Base-by-base conservation (phyloP, 2,888 invertebrate genomes). In the Drosophila imparisetae region DNA sequence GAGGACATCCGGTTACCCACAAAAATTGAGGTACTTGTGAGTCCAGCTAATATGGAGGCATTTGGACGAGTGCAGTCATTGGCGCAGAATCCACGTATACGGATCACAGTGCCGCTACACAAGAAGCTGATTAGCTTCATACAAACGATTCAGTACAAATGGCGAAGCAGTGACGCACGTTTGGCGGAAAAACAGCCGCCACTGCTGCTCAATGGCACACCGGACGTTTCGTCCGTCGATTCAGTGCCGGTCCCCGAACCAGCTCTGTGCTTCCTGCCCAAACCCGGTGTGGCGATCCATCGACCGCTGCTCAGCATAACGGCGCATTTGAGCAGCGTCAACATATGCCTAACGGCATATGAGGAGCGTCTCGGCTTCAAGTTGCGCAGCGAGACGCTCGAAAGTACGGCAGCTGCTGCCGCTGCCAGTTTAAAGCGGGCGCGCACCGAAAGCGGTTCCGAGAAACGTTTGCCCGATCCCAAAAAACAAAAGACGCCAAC, bases 21-120 rank as follows among this genome's bases (percentile, higher is more conserved):
- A 50, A 95, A 96, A 91, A 95, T 98, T 36, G 94, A 94, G 59
- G 95, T 98, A 58, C 95, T 95, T 91, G 93, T 98, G 75, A 94
- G 95, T 70, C 98, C 98, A 30, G 95, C 96, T 69, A 95, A 95
- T 85, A 96, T 96, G 93, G 94, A 94, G 75, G 95, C 97, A 32
- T 98, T 98, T 96, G 94, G 96, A 87, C 95, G 95, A 84, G 98
- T 98, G 36, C 98, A 98, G 92, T 94, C 95, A 10, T 94, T 97
- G 63, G 96, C 98, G 3, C 98, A 98, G 94, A 98, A 98, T 94
- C 98, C 98, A 34, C 95, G 98, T 81, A 95, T 96, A 7, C 94
- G 95, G 69, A 95, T 96, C 45, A 94, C 95, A 55, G 93, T 97
- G 61, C 95, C 97, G 29, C 94, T 97, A 63, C 96, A 97, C 86